Conservation (phyloP, 1,140 invertebrate genomes). For the Ostrea denselamellosa region DNA sequence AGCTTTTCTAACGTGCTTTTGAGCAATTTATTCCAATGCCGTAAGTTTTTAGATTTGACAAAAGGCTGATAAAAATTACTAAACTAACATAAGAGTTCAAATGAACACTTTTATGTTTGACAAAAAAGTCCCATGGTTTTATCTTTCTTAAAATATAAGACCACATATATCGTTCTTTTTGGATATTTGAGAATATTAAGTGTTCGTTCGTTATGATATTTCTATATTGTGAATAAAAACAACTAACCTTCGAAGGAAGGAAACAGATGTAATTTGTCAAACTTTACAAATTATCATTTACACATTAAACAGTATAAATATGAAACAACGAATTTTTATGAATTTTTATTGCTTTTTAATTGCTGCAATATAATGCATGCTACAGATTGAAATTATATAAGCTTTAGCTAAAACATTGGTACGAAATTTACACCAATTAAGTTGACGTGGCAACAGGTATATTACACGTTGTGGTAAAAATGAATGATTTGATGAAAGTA, state of each 20-base stretch:
- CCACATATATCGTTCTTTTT: no score
- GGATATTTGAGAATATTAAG: no score
- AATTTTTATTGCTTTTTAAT: slow-evolving; percentile 40
- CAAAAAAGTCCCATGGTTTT: no score
- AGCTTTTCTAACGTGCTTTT: no score
- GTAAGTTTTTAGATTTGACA: no score
- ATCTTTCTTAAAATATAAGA: no score
- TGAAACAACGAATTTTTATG: slow-evolving; percentile 20
- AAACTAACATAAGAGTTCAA: no score
- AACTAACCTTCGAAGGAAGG: background rate
- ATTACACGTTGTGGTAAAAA: background rate
- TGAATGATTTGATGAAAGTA: slow-evolving; percentile 1
- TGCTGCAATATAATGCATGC: background rate
- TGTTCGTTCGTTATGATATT: no score
- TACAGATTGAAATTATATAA: slow-evolving; percentile 11
- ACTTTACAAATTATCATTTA: slow-evolving; percentile 11
- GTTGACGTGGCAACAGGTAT: slow-evolving; percentile 2
- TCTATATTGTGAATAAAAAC: no score
- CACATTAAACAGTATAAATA: background rate
- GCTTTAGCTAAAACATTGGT: background rate
- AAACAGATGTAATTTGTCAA: background rate
- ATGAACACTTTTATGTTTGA: no score
- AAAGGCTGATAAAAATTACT: no score
- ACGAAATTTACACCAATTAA: background rate
- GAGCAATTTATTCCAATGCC: no score